These are phyloP conservation scores for Zaprionus capensis DNA, from an alignment of 1,140 invertebrate species.

Conservation along the genomic window DNA sequence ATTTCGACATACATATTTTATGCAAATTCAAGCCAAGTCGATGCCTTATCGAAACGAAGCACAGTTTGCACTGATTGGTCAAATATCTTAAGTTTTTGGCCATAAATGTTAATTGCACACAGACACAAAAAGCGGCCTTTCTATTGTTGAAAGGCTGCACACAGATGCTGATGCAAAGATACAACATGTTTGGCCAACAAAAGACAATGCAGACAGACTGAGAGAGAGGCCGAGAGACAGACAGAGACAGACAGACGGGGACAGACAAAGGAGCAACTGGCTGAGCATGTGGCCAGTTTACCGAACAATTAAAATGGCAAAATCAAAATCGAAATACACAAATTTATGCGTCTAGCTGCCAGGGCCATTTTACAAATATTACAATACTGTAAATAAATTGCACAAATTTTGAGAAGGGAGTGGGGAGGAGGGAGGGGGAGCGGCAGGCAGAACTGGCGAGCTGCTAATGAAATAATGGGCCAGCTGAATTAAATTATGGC, in stretches of 20 bases:
- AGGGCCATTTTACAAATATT: constrained; percentile 58
- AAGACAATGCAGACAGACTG: constrained; percentile 48
- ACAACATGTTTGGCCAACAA: constrained; percentile 72
- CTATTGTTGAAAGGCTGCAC: constrained; percentile 34
- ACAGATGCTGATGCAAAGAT: constrained; percentile 69
- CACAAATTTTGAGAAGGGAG: constrained; percentile 18
- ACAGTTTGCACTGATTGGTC: constrained; percentile 8
- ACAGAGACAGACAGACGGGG: background rate
- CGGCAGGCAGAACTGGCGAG: background rate
- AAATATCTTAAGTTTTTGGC: constrained; percentile 37
- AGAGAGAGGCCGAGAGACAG: background rate
- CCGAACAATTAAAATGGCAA: constrained; percentile 79
- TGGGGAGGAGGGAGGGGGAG: too few species aligned
- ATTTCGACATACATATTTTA: background rate
- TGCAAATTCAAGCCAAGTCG: too few species aligned
- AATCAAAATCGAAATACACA: constrained; percentile 81
- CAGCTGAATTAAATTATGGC: constrained; percentile 75
- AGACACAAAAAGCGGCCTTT: constrained; percentile 20
- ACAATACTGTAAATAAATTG: constrained; percentile 49
- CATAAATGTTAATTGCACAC: constrained; percentile 77
- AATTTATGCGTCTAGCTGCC: constrained; percentile 81
- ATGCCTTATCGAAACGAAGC: constrained; percentile 11
- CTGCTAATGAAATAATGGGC: constrained; percentile 79
- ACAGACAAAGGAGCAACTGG: constrained; percentile 38
- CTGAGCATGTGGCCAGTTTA: constrained; percentile 46